A percentile compares a stretch with the other conserved stretches of the same genome.
Conservation (phyloP, 2,797 vertebrate species). For the Amphiprion clarkii region DNA sequence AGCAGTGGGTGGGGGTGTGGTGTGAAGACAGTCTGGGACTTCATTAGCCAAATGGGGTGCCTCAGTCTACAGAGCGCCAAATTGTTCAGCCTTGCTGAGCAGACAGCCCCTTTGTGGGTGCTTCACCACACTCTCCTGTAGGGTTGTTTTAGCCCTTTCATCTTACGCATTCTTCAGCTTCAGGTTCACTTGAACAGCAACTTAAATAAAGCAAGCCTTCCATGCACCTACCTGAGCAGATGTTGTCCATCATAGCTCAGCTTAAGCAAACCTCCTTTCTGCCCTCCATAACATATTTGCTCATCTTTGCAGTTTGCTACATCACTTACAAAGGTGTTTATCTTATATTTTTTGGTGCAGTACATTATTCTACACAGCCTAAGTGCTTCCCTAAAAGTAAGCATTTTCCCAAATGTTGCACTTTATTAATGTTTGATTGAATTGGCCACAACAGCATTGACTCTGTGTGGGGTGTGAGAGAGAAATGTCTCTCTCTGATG, state of each 20-base stretch:
- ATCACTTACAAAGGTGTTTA: constrained; percentile 6
- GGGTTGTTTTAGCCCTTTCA: constrained; percentile 54
- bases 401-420: constrained; percentile 33
- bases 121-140: constrained; percentile 67
- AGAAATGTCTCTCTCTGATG: constrained; percentile 56
- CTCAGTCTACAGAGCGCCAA: constrained; percentile 78
- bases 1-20: constrained; percentile 85
- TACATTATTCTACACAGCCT: constrained; percentile 8
- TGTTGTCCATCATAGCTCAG: constrained; percentile 20
- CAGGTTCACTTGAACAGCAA: constrained; percentile 51
- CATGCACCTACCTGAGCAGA: constrained; percentile 2
- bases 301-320: constrained; percentile 25
- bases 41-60: constrained; percentile 88
- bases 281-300: constrained; percentile 21
- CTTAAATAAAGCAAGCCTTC: constrained; percentile 29
- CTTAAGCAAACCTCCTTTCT: constrained; percentile 11
- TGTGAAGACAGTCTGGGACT: constrained; percentile 87
- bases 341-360: not conserved
- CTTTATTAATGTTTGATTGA: constrained; percentile 40
- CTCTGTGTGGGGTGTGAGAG: not conserved
- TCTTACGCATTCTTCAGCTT: constrained; percentile 53
- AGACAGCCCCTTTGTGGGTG: constrained; percentile 78
- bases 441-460: constrained; percentile 28
- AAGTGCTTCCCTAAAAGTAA: constrained; percentile 9
- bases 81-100: constrained; percentile 79